Conservation (phyloP, 1,140 invertebrate genomes). For the Drosophila bipectinata region DNA sequence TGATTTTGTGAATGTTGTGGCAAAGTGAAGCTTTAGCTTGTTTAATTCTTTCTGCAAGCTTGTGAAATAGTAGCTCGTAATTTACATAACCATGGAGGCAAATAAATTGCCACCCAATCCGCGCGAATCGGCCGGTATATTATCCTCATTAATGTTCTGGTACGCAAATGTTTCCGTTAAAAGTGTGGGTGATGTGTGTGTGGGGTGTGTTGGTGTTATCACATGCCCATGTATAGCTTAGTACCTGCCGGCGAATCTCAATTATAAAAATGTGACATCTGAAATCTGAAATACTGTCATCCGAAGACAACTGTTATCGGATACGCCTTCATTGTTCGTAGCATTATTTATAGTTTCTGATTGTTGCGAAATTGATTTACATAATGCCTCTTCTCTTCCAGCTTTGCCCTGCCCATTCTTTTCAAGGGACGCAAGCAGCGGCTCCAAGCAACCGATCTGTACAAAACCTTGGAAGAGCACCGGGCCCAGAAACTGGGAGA, state of each 20-base stretch:
- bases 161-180: slow-evolving; percentile 33
- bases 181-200: slow-evolving; percentile 6
- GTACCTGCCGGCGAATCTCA: slow-evolving; percentile 6
- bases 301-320: slow-evolving; percentile 41
- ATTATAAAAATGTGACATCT: slow-evolving; percentile 2
- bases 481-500: slow-evolving; percentile 78
- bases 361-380: slow-evolving; percentile 23
- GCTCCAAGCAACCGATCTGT: slow-evolving; percentile 85
- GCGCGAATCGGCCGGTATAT: slow-evolving; percentile 57
- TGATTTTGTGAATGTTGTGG: slow-evolving; percentile 10
- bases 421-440: slow-evolving; percentile 85
- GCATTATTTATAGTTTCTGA: slow-evolving; percentile 14
- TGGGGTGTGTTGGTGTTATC: slow-evolving; percentile 9
- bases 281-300: slow-evolving; percentile 23
- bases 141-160: slow-evolving; percentile 72
- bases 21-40: background rate
- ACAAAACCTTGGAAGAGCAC: slow-evolving; percentile 85
- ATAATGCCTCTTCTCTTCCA: slow-evolving; percentile 46
- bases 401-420: slow-evolving; percentile 85
- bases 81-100: slow-evolving; percentile 49
- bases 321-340: slow-evolving; percentile 41
- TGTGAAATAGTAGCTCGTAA: slow-evolving; percentile 4
- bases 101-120: slow-evolving; percentile 66
- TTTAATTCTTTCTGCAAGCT: slow-evolving; percentile 12
- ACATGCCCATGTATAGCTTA: slow-evolving; percentile 1